phyloP scores from a whole-genome alignment of 1,140 invertebrate genomes.

The Oscheius sp. region DNA sequence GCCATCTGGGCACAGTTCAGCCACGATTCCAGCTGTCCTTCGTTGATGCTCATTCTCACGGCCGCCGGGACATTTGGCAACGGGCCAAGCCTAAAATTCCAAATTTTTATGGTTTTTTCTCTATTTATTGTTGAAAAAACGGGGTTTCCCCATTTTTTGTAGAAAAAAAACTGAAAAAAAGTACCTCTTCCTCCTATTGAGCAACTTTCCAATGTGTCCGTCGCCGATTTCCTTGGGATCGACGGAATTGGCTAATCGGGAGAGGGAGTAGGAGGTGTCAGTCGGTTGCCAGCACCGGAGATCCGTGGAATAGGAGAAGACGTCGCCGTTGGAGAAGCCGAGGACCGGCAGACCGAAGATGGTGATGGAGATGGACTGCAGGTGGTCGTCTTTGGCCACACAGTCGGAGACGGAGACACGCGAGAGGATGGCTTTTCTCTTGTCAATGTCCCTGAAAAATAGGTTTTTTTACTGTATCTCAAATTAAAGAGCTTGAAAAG shows the following conservation, averaged over 20 bases:
- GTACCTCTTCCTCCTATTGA: background rate
- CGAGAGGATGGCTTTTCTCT: background rate
- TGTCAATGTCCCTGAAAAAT: constrained; percentile 4
- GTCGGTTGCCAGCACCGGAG: background rate
- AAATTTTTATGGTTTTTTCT: too few species aligned
- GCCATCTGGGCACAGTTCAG: background rate
- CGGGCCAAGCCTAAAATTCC: background rate
- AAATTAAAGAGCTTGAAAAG: too few species aligned
- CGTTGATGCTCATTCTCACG: background rate
- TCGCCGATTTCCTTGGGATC: background rate
- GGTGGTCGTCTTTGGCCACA: background rate
- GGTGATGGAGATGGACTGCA: background rate
- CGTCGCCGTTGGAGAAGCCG: constrained; percentile 10
- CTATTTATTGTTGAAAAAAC: too few species aligned
- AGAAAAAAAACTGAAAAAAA: background rate
- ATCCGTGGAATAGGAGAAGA: background rate
- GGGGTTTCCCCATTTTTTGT: too few species aligned
- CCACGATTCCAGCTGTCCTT: background rate
- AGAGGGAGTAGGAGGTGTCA: background rate
- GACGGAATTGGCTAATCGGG: background rate
- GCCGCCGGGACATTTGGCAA: background rate
- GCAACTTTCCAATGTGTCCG: background rate
- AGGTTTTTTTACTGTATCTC: too few species aligned
- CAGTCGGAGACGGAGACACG: background rate
- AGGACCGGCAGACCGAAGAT: background rate